phyloP scores from a whole-genome alignment of 1,140 invertebrate species.

The Drosophila kohkoa region DNA sequence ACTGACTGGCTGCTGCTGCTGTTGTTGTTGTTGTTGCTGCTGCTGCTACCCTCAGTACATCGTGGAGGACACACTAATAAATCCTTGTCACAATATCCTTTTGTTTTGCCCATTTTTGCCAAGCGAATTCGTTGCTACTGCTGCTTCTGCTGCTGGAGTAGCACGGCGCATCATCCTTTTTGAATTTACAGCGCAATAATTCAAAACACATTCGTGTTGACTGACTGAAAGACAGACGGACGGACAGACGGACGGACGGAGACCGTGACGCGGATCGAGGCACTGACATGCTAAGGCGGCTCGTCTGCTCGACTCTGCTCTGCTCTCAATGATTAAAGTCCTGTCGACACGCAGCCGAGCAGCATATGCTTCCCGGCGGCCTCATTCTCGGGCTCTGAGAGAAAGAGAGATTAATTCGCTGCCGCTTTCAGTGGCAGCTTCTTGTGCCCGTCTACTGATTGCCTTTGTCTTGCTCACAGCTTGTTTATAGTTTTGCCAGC shows the following conservation, averaged over 20 bases:
- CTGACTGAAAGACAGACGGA: conserved; percentile 48
- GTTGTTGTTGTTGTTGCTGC: not conserved
- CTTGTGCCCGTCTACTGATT: conserved; percentile 25
- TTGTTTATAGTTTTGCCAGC: no score
- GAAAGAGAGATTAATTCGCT: conserved; percentile 48
- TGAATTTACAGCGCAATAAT: conserved; percentile 80
- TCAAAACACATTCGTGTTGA: conserved; percentile 77
- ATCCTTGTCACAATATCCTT: conserved; percentile 82
- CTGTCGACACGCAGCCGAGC: conserved; percentile 70
- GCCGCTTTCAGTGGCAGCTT: conserved; percentile 20
- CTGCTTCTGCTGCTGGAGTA: conserved; percentile 3
- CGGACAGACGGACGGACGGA: not conserved
- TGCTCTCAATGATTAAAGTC: conserved; percentile 66
- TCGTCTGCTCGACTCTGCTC: conserved; percentile 36
- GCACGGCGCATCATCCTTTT: conserved; percentile 67
- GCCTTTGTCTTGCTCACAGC: conserved; percentile 4
- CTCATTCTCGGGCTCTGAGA: conserved; percentile 6
- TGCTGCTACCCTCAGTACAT: not conserved
- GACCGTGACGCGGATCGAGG: not conserved
- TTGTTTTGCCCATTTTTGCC: conserved; percentile 77
- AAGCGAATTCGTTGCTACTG: conserved; percentile 8
- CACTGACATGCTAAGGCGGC: conserved; percentile 9
- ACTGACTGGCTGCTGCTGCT: not conserved
- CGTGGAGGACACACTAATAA: conserved; percentile 64
- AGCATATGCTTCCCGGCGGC: conserved; percentile 47